Evolutionary conservation across 2,113 vertebrate species (phyloP).

Genomic region (Blennius ocellaris): DNA sequence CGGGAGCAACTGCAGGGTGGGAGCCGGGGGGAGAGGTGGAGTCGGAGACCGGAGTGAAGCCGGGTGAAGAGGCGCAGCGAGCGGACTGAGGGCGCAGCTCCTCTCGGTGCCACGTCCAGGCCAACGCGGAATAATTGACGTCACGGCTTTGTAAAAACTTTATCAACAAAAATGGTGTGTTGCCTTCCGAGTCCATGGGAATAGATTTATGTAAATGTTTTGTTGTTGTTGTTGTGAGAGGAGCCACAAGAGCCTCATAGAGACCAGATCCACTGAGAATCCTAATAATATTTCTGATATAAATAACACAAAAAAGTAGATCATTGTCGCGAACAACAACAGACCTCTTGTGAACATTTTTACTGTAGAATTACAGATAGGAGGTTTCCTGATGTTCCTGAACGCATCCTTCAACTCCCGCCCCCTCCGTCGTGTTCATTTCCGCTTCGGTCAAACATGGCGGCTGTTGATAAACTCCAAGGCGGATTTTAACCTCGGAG

Average conservation of each 20-base stretch:
- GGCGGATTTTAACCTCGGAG: neutral
- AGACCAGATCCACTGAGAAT: no score
- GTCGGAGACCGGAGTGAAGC: neutral
- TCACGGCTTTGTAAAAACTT: slow-evolving; percentile 58
- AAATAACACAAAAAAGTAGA: no score
- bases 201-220: neutral
- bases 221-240: no score
- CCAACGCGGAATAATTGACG: slow-evolving; percentile 81
- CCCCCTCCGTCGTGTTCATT: slow-evolving; percentile 5
- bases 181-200: neutral
- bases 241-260: no score
- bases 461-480: slow-evolving; percentile 12
- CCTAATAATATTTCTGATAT: no score
- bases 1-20: slow-evolving; percentile 9
- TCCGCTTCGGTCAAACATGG: slow-evolving; percentile 65
- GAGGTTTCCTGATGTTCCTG: neutral
- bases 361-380: no score
- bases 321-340: no score
- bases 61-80: neutral
- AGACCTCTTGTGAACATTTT: no score
- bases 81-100: slow-evolving; percentile 19
- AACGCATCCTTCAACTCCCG: slow-evolving; percentile 23
- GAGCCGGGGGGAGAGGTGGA: slow-evolving; percentile 3
- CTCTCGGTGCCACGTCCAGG: slow-evolving; percentile 79
- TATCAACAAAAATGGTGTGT: slow-evolving; percentile 24